These are phyloP conservation scores for Lycaon pictus DNA, from an alignment of 2,113 vertebrate genomes.

Conservation along the genomic window DNA sequence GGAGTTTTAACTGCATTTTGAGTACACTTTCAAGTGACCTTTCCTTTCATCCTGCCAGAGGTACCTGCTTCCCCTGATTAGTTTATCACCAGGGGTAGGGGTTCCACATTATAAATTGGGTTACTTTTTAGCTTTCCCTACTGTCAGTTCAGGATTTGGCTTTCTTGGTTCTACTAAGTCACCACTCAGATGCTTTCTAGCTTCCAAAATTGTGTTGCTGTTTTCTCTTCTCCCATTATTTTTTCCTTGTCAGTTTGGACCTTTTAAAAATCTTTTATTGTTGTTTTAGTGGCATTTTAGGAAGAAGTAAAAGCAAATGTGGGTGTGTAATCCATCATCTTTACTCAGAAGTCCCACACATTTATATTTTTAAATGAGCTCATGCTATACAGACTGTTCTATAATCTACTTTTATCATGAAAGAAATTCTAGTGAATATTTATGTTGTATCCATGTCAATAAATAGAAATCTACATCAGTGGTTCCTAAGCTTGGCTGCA, in stretches of 20 bases:
- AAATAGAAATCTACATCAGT: constrained; percentile 67
- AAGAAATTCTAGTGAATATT: constrained; percentile 73
- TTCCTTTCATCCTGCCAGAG: background rate
- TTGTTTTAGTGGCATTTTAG: constrained; percentile 66
- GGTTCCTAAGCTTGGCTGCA: constrained; percentile 59
- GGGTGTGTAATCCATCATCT: constrained; percentile 66
- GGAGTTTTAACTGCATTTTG: background rate
- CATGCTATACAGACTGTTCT: constrained; percentile 74
- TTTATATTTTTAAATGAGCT: constrained; percentile 73
- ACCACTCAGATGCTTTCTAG: constrained; percentile 58
- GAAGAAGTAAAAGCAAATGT: constrained; percentile 73
- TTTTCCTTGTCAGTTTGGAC: constrained; percentile 59
- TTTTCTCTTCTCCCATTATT: constrained; percentile 53
- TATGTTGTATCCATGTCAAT: constrained; percentile 70
- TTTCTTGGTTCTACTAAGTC: constrained; percentile 45
- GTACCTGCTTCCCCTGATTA: background rate
- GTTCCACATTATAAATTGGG: background rate
- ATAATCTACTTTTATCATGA: constrained; percentile 75
- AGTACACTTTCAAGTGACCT: background rate
- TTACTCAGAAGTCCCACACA: constrained; percentile 76
- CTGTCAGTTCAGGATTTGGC: constrained; percentile 2
- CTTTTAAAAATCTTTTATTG: constrained; percentile 55
- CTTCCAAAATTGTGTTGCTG: constrained; percentile 53
- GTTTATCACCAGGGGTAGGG: background rate
- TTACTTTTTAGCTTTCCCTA: constrained; percentile 33